phyloP scores from a whole-genome alignment of 1,140 invertebrate species.

The Rhynchophorus ferrugineus region DNA sequence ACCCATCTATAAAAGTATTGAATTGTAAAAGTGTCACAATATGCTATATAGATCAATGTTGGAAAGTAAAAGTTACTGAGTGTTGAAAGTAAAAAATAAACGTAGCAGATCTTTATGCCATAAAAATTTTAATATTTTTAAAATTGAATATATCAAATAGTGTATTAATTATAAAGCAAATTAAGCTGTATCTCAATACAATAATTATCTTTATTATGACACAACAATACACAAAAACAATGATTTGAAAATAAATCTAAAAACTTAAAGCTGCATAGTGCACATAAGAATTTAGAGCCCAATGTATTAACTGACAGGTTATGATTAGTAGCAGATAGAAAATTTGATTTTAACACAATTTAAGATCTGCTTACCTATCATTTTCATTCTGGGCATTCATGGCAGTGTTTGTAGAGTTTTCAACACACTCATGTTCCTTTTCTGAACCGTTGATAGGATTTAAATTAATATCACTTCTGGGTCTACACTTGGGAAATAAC shows the following conservation, averaged over 20 bases:
- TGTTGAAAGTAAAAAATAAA: no score
- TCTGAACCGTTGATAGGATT: conserved; percentile 43
- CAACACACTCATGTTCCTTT: conserved; percentile 40
- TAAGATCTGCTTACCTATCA: conserved; percentile 38
- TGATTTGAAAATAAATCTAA: no score
- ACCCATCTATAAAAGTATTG: conserved; percentile 36
- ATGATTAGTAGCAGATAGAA: background rate
- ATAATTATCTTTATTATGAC: no score
- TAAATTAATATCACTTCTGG: conserved; percentile 53
- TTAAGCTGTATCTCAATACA: no score
- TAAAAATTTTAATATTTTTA: no score
- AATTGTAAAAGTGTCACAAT: no score
- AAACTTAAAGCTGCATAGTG: background rate
- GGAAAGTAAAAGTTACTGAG: no score
- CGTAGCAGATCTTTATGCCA: no score
- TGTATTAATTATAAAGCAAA: no score
- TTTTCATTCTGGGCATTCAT: conserved; percentile 42
- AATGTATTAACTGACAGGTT: background rate
- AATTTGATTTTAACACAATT: background rate
- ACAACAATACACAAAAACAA: no score
- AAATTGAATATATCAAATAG: no score
- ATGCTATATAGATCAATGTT: no score
- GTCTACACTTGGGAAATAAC: conserved; percentile 76
- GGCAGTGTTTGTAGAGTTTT: conserved; percentile 33
- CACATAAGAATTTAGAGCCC: background rate